Conservation (phyloP, 2,113 vertebrate genomes). For the Polypterus bichir region DNA sequence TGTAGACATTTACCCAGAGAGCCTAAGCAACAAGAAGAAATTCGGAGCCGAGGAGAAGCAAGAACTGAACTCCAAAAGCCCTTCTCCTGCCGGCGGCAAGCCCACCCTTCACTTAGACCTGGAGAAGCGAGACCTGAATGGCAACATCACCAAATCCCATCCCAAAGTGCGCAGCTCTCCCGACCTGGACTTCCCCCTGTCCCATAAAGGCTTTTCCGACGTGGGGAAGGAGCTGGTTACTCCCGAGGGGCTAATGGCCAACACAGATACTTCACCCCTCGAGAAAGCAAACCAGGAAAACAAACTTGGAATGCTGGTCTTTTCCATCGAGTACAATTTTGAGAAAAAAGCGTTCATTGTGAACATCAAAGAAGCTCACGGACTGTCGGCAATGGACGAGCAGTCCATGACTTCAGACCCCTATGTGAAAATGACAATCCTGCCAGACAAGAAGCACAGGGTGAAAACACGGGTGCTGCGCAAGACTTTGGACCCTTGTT, state of each 20-base stretch:
- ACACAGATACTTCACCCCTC: conserved; percentile 43
- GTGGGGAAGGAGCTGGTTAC: conserved; percentile 60
- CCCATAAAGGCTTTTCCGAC: conserved; percentile 57
- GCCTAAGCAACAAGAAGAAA: conserved; percentile 83
- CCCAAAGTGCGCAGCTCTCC: conserved; percentile 68
- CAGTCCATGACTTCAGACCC: conserved; percentile 96
- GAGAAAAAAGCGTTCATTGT: conserved; percentile 92
- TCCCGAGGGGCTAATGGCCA: conserved; percentile 70
- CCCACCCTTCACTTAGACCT: conserved; percentile 74
- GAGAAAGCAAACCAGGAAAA: conserved; percentile 51
- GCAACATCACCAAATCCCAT: conserved; percentile 77
- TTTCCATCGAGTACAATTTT: conserved; percentile 90
- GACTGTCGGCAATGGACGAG: conserved; percentile 84
- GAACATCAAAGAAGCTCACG: conserved; percentile 87
- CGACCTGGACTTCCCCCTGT: conserved; percentile 60
- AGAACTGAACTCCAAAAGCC: conserved; percentile 49
- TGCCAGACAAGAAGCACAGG: conserved; percentile 94
- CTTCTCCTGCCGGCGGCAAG: conserved; percentile 48
- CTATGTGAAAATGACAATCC: conserved; percentile 92
- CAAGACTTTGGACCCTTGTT: conserved; percentile 90
- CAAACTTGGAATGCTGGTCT: conserved; percentile 77
- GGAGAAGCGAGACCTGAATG: conserved; percentile 88
- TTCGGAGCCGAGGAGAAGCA: conserved; percentile 66
- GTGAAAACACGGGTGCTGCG: conserved; percentile 94
- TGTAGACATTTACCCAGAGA: conserved; percentile 92